phyloP scores from a whole-genome alignment of 2,888 invertebrate genomes.

The Xanthorhoe spadicearia region DNA sequence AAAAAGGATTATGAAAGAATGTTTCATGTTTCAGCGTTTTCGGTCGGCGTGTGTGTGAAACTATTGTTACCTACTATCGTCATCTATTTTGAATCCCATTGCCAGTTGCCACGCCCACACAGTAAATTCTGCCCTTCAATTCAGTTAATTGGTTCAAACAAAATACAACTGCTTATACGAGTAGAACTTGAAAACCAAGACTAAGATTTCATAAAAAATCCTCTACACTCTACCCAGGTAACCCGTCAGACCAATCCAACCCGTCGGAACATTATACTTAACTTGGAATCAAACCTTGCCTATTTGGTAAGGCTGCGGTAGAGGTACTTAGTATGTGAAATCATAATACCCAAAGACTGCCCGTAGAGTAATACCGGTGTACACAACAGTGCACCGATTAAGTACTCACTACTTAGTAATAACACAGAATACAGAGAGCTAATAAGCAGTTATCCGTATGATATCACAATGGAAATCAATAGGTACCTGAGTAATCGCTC shows the following conservation, averaged over 20 bases:
- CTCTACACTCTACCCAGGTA: background rate
- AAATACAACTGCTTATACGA: background rate
- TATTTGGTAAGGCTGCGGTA: too few species aligned
- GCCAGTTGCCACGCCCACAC: constrained; percentile 28
- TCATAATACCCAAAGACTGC: too few species aligned
- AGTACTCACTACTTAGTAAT: too few species aligned
- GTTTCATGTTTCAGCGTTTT: background rate
- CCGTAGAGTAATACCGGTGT: too few species aligned
- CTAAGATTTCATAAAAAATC: background rate
- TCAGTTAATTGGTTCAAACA: constrained; percentile 9
- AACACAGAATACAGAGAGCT: too few species aligned
- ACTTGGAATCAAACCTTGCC: too few species aligned
- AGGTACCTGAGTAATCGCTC: constrained; percentile 51
- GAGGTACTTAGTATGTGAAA: too few species aligned
- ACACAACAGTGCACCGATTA: too few species aligned
- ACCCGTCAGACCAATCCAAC: too few species aligned
- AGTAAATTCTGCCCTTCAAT: constrained; percentile 13
- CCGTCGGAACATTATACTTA: too few species aligned
- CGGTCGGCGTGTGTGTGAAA: constrained; percentile 3
- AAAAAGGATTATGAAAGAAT: too few species aligned
- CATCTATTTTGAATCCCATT: constrained; percentile 29
- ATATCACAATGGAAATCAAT: constrained; percentile 58
- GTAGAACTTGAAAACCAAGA: background rate
- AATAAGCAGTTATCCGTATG: constrained; percentile 12
- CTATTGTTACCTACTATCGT: constrained; percentile 20